Conservation (phyloP, 1,140 invertebrate genomes). For the Drosophila pseudoobscura region DNA sequence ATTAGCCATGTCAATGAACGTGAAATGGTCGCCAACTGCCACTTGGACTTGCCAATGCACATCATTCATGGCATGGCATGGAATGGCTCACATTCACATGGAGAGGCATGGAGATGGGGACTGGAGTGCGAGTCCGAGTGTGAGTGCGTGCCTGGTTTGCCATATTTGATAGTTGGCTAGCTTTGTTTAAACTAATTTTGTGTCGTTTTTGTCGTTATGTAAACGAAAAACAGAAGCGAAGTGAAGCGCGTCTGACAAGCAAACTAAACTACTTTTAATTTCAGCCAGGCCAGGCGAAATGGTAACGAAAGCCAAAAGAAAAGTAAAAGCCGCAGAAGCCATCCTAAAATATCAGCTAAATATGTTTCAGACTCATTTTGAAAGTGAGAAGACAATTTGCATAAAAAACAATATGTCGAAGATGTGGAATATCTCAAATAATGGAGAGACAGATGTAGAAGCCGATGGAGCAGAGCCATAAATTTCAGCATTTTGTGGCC, state of each 20-base stretch:
- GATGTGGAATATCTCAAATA: constrained; percentile 1
- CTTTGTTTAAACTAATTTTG: constrained; percentile 46
- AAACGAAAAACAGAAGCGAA: constrained; percentile 64
- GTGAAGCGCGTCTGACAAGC: constrained; percentile 25
- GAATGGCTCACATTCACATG: constrained; percentile 11
- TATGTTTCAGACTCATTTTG: constrained; percentile 57
- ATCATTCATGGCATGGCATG: constrained; percentile 27
- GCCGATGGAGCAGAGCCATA: constrained; percentile 14
- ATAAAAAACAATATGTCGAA: constrained; percentile 57
- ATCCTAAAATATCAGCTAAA: constrained; percentile 70
- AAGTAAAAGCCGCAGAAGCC: constrained; percentile 71
- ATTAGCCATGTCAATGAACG: constrained; percentile 75
- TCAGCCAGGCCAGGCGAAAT: constrained; percentile 39
- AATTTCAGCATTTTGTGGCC: constrained; percentile 19
- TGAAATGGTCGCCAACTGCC: constrained; percentile 62
- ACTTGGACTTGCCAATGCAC: constrained; percentile 35
- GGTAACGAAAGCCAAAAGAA: constrained; percentile 45
- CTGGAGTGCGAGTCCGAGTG: constrained; percentile 44
- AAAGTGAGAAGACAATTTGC: constrained; percentile 68
- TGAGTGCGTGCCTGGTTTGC: constrained; percentile 63
- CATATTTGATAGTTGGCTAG: constrained; percentile 45
- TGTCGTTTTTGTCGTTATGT: constrained; percentile 66
- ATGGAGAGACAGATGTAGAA: not conserved
- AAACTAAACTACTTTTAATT: constrained; percentile 73
- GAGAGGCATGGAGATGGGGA: not conserved